These are phyloP conservation scores for Aegithalos caudatus DNA, from an alignment of 2,113 vertebrate genomes.

Conservation along the genomic window DNA sequence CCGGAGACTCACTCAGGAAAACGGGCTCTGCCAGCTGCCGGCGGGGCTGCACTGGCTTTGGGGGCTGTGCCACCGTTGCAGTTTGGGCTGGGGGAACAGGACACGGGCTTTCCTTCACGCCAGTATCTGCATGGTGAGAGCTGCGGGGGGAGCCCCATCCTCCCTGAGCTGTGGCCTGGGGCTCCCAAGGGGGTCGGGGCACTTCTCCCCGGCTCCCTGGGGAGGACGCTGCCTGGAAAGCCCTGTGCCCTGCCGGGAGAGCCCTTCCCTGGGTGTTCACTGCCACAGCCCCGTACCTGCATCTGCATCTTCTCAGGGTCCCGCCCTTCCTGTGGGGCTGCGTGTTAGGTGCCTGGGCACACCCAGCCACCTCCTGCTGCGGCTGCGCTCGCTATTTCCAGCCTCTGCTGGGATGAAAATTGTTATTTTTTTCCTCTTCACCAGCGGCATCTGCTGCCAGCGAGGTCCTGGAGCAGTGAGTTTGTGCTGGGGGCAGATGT, in stretches of 20 bases:
- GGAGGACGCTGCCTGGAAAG: rapidly evolving
- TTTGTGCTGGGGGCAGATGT: rapidly evolving
- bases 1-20: background rate
- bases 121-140: rapidly evolving
- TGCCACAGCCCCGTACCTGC: background rate
- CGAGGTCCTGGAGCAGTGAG: rapidly evolving
- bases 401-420: background rate
- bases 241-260: rapidly evolving
- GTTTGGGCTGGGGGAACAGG: background rate
- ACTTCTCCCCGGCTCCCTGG: rapidly evolving
- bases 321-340: slow-evolving; percentile 14
- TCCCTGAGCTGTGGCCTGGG: rapidly evolving
- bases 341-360: background rate
- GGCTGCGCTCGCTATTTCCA: background rate
- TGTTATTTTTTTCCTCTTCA: rapidly evolving
- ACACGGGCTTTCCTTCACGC: rapidly evolving
- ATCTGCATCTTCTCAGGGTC: background rate
- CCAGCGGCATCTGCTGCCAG: background rate
- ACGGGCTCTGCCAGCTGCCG: background rate
- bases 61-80: rapidly evolving
- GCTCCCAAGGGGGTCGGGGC: background rate
- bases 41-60: background rate
- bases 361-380: background rate
- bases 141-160: background rate
- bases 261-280: background rate